Evolutionary conservation across 35 echinoderm and acorn worm genomes (phyloP).

Genomic region (Lytechinus pictus): DNA sequence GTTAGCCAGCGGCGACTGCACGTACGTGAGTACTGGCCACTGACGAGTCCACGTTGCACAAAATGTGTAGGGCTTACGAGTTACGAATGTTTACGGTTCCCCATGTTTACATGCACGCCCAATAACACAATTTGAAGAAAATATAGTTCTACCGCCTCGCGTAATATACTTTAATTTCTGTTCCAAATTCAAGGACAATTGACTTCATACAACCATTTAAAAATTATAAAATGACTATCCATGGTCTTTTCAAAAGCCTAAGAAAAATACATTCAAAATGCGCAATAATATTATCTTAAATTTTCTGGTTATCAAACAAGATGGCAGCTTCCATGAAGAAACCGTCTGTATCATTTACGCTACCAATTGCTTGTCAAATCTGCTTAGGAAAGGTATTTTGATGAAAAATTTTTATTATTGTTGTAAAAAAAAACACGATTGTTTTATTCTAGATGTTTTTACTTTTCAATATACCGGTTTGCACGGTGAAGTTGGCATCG

Average conservation of each 20-base stretch:
- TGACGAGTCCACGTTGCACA: not conserved
- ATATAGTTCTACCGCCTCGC: not conserved
- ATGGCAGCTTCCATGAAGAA: constrained; percentile 64
- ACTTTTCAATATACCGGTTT: not conserved
- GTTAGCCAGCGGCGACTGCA: too few relatives aligned
- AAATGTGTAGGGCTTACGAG: not conserved
- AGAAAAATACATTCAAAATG: not conserved
- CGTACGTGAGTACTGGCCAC: not conserved
- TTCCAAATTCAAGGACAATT: not conserved
- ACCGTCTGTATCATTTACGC: constrained; percentile 74
- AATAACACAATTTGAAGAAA: not conserved
- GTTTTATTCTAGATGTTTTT: not conserved
- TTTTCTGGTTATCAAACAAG: not conserved
- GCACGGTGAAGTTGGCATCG: not conserved
- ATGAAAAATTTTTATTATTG: not conserved
- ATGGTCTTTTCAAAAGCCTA: not conserved
- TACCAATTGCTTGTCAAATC: constrained; percentile 94
- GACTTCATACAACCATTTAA: not conserved
- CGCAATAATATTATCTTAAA: not conserved
- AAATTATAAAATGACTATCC: not conserved
- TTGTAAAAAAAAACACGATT: not conserved
- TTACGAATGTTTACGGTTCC: too few relatives aligned
- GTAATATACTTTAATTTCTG: not conserved
- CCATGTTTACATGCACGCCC: not conserved
- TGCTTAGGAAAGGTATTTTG: constrained; percentile 90